These are phyloP conservation scores for Columba janthina DNA, from an alignment of 2,113 vertebrate genomes.

Conservation along the genomic window DNA sequence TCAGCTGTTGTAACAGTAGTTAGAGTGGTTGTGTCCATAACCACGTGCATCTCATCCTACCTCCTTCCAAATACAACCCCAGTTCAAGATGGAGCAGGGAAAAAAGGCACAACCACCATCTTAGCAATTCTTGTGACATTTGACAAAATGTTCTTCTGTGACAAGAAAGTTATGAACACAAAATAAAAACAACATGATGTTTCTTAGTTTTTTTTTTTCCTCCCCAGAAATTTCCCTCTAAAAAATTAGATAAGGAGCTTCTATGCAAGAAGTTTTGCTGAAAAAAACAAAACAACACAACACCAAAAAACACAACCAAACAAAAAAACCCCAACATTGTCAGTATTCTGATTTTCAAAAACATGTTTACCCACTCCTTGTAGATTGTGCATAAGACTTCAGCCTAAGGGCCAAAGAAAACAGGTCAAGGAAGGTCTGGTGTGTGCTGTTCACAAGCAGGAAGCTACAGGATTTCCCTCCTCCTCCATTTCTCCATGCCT, in stretches of 20 bases:
- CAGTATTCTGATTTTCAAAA: neutral
- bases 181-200: neutral
- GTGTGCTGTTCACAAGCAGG: neutral
- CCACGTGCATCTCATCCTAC: neutral
- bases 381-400: neutral
- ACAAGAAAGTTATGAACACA: neutral
- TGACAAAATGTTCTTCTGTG: neutral
- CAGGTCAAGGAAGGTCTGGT: neutral
- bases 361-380: neutral
- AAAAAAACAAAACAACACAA: neutral
- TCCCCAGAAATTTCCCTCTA: neutral
- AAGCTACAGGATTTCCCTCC: neutral
- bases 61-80: neutral
- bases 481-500: neutral
- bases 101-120: neutral
- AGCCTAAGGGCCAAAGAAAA: neutral
- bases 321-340: no score
- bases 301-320: no score
- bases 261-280: neutral
- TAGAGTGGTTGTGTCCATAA: neutral
- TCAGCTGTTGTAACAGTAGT: neutral
- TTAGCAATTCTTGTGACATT: neutral
- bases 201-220: neutral
- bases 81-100: fast-evolving
- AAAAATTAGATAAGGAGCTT: neutral